phyloP scores from a whole-genome alignment of 2,888 invertebrate genomes.

The Drosophila acutilabella region DNA sequence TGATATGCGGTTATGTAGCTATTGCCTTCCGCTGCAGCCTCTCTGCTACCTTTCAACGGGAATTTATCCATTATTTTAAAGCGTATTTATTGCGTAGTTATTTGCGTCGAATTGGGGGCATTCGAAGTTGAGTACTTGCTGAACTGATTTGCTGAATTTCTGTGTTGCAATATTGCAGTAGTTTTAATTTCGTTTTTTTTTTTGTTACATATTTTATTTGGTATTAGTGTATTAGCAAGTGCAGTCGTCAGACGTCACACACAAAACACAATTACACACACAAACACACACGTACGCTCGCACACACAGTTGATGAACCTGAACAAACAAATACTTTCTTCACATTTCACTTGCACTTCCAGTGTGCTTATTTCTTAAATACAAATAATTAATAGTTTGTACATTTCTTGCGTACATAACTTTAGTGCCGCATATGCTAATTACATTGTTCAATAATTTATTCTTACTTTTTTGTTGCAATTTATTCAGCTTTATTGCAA shows the following conservation, averaged over 20 bases:
- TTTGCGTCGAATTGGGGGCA: conserved; percentile 6
- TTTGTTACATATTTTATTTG: conserved; percentile 52
- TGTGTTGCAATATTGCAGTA: conserved; percentile 63
- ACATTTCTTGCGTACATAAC: conserved; percentile 3
- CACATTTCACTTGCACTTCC: conserved; percentile 62
- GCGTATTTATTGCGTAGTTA: conserved; percentile 17
- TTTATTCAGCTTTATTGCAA: conserved; percentile 52
- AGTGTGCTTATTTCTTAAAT: conserved; percentile 6
- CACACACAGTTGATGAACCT: conserved; percentile 60
- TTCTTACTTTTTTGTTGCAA: conserved; percentile 43
- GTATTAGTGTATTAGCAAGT: conserved; percentile 58
- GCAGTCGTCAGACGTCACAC: conserved; percentile 68
- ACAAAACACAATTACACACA: conserved; percentile 21
- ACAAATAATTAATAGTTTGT: background rate
- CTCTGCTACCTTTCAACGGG: conserved; percentile 88
- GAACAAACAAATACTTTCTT: conserved; percentile 62
- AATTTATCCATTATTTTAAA: conserved; percentile 88
- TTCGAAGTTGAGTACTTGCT: conserved; percentile 19
- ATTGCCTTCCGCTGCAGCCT: conserved; percentile 85
- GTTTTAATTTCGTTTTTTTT: conserved; percentile 28
- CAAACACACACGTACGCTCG: conserved; percentile 38
- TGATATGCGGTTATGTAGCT: conserved; percentile 87
- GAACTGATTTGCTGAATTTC: conserved; percentile 35
- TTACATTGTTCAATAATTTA: conserved; percentile 26
- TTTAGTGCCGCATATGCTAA: background rate